A percentile compares a stretch with the other conserved stretches of the same genome.
Conservation (phyloP, 2,113 vertebrate species). For the Pachyramphus minor region DNA sequence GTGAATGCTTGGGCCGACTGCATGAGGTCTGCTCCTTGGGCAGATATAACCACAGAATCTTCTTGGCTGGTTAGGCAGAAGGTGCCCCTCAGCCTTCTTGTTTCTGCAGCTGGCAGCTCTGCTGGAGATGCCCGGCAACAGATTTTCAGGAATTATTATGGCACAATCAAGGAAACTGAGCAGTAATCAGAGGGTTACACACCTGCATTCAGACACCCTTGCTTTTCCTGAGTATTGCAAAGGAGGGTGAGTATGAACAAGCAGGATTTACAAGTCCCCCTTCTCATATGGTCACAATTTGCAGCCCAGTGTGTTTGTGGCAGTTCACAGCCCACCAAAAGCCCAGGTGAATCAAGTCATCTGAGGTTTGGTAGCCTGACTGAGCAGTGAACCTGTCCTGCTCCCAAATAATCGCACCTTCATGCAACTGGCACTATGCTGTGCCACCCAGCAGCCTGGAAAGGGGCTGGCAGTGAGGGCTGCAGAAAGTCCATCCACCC, state of each 20-base stretch:
- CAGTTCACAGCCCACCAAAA: neutral
- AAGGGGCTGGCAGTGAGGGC: neutral
- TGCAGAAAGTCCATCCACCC: neutral
- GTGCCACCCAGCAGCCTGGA: neutral
- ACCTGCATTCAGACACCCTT: accelerated
- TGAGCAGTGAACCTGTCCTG: neutral
- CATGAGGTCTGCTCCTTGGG: accelerated
- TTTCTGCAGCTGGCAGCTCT: neutral
- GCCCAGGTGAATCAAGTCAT: neutral
- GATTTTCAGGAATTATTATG: neutral
- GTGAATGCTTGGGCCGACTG: accelerated
- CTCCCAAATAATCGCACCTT: neutral
- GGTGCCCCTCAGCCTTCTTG: accelerated
- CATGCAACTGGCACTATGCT: accelerated
- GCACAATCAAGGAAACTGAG: neutral
- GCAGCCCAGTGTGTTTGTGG: neutral
- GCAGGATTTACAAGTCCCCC: neutral
- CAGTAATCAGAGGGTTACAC: accelerated
- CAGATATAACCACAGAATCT: accelerated
- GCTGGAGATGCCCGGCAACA: neutral
- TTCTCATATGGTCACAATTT: accelerated
- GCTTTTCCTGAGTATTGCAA: accelerated
- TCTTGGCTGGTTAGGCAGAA: neutral
- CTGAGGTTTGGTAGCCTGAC: neutral
- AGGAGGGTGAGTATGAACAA: neutral